Evolutionary conservation across 2,113 vertebrate genomes (phyloP).

Genomic region (Panurus biarmicus): DNA sequence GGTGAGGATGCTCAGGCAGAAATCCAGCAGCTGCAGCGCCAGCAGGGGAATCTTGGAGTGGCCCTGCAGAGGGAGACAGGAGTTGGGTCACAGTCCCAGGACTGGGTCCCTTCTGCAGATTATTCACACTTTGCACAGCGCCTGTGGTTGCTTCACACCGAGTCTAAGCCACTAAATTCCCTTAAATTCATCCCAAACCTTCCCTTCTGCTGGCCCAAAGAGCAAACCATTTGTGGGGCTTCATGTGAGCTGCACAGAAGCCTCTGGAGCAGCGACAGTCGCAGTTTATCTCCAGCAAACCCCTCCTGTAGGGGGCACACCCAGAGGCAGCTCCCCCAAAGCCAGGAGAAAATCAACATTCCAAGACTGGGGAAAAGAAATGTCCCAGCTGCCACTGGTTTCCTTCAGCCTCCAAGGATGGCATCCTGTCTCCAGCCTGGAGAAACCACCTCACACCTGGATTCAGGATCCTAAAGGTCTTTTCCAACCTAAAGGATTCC

Average conservation of each 20-base stretch:
- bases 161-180: background rate
- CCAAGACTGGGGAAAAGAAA: background rate
- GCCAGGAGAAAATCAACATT: background rate
- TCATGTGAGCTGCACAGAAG: background rate
- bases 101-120: accelerated
- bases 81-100: background rate
- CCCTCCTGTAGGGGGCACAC: background rate
- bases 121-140: background rate
- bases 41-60: slow-evolving; percentile 53
- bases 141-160: background rate
- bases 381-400: background rate
- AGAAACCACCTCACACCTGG: background rate
- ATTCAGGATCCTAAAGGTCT: background rate
- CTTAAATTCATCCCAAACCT: background rate
- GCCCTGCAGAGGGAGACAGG: background rate
- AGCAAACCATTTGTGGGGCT: background rate
- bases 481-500: background rate
- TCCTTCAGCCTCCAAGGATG: background rate
- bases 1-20: slow-evolving; percentile 73
- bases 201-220: background rate
- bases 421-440: background rate
- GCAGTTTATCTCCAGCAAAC: background rate
- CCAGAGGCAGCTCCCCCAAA: background rate
- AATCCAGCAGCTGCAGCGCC: slow-evolving; percentile 69
- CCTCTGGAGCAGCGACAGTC: background rate